These are phyloP conservation scores for Drepana arcuata DNA, from an alignment of 1,140 invertebrate genomes.

Conservation along the genomic window DNA sequence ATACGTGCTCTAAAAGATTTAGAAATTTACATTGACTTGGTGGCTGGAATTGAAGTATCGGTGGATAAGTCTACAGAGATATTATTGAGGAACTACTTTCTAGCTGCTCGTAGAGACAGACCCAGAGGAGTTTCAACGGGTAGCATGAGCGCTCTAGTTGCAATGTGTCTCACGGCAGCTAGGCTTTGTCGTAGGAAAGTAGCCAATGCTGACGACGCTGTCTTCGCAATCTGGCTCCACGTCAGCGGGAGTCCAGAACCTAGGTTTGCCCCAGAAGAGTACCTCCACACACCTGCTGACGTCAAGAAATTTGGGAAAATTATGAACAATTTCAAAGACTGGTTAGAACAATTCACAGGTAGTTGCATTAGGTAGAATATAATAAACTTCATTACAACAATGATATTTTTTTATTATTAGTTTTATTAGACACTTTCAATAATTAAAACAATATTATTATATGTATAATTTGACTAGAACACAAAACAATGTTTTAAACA, in stretches of 20 bases:
- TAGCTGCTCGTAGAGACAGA: slow-evolving; percentile 43
- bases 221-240: slow-evolving; percentile 59
- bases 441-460: too few relatives aligned
- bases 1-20: slow-evolving; percentile 35
- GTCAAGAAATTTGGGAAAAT: slow-evolving; percentile 34
- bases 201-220: slow-evolving; percentile 41
- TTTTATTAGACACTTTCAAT: too few relatives aligned
- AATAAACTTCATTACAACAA: slow-evolving; percentile 10
- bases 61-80: slow-evolving; percentile 27
- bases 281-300: slow-evolving; percentile 40
- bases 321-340: slow-evolving; percentile 38
- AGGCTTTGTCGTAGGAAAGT: slow-evolving; percentile 40
- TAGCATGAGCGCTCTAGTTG: slow-evolving; percentile 36
- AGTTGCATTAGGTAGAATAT: slow-evolving; percentile 8
- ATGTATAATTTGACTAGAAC: too few relatives aligned
- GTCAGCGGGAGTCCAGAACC: slow-evolving; percentile 41
- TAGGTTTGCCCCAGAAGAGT: slow-evolving; percentile 47
- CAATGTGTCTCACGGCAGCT: slow-evolving; percentile 37
- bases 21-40: slow-evolving; percentile 34
- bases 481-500: too few relatives aligned
- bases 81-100: slow-evolving; percentile 44
- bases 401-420: not conserved
- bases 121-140: slow-evolving; percentile 32
- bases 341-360: slow-evolving; percentile 50
- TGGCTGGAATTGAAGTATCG: slow-evolving; percentile 34